Conservation (phyloP, 2,888 invertebrate species). For the Melanargia galathea region DNA sequence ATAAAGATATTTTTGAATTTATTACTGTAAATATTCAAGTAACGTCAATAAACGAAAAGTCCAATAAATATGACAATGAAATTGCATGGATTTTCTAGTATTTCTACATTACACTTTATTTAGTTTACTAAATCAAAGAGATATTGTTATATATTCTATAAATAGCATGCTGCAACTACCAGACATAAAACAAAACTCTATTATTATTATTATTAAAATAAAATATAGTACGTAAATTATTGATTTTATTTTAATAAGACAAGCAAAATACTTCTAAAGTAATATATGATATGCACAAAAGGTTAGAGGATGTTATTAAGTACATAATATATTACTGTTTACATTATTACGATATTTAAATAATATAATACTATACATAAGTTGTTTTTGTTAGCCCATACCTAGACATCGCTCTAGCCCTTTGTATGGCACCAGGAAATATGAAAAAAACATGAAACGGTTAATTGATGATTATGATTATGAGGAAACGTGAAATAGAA, state of each 20-base stretch:
- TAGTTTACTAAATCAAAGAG: too few species aligned
- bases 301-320: conserved; percentile 69
- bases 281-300: conserved; percentile 54
- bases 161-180: too few species aligned
- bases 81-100: too few species aligned
- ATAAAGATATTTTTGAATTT: too few species aligned
- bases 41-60: too few species aligned
- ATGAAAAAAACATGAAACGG: conserved; percentile 52
- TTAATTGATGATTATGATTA: conserved; percentile 25
- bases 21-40: too few species aligned
- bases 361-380: conserved; percentile 39
- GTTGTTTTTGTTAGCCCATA: conserved; percentile 52
- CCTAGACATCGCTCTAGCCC: conserved; percentile 77
- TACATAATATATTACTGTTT: conserved; percentile 40
- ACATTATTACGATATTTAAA: conserved; percentile 30
- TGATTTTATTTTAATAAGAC: not conserved
- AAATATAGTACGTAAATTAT: not conserved
- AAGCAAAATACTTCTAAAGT: conserved; percentile 19
- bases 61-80: too few species aligned
- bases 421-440: conserved; percentile 66
- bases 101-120: too few species aligned
- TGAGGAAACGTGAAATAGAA: conserved; percentile 22
- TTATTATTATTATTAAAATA: too few species aligned
- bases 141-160: too few species aligned
- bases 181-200: too few species aligned